Evolutionary conservation across 2,888 invertebrate species (phyloP).

Genomic region (Argyresthia goedartella): DNA sequence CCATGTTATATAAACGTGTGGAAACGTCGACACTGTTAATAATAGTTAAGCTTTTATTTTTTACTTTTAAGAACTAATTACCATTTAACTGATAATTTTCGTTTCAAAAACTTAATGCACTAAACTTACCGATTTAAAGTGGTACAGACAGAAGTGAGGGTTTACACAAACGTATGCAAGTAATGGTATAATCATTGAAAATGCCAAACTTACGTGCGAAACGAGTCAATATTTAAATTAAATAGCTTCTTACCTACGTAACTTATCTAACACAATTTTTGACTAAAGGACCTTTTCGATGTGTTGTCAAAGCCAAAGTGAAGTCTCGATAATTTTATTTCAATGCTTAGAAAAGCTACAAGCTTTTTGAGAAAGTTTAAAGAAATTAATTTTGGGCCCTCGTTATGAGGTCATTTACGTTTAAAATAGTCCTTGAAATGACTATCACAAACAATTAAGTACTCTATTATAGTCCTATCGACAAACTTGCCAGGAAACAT

Average conservation of each 20-base stretch:
- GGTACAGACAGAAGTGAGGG: not conserved
- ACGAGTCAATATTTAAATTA: slow-evolving; percentile 23
- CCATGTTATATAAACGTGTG: no score
- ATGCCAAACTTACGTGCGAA: slow-evolving; percentile 37
- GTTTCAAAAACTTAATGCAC: not conserved
- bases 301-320: slow-evolving; percentile 32
- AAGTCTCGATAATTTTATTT: slow-evolving; percentile 1
- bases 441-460: slow-evolving; percentile 1
- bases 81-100: not conserved
- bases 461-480: not conserved
- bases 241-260: slow-evolving; percentile 42
- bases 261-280: slow-evolving; percentile 47
- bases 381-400: no score
- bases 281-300: slow-evolving; percentile 60
- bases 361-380: no score
- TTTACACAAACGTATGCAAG: not conserved
- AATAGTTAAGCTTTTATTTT: no score
- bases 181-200: slow-evolving; percentile 8
- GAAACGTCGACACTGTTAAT: no score
- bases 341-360: no score
- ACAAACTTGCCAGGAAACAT: slow-evolving; percentile 34
- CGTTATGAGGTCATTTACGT: no score
- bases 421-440: slow-evolving; percentile 9
- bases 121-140: not conserved
- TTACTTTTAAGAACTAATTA: no score